Evolutionary conservation across 2,113 vertebrate species (phyloP).

Genomic region (Ctenomys sociabilis): DNA sequence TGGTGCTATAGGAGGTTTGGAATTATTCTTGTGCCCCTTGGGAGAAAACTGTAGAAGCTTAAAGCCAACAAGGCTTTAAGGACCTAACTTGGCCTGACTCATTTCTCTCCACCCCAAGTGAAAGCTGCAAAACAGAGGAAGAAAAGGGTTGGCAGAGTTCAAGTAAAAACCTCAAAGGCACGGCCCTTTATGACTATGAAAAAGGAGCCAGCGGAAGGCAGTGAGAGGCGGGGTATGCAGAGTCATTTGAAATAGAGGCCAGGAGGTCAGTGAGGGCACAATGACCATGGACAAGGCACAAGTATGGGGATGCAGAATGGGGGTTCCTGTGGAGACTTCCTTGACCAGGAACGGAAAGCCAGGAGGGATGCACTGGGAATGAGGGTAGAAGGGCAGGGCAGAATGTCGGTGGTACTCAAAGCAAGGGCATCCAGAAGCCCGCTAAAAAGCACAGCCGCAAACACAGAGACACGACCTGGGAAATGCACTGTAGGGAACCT

Average conservation of each 20-base stretch:
- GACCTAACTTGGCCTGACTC: too few species aligned
- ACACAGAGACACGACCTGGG: neutral
- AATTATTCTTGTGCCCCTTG: too few species aligned
- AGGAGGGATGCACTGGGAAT: fast-evolving
- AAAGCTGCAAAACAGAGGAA: neutral
- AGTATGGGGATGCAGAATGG: neutral
- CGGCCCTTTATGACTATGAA: neutral
- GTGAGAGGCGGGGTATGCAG: neutral
- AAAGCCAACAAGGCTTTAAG: neutral
- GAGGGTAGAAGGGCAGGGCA: neutral
- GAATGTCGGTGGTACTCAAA: neutral
- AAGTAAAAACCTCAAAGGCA: neutral
- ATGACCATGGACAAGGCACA: too few species aligned
- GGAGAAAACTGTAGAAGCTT: neutral
- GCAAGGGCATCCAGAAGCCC: neutral
- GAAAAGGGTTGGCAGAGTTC: neutral
- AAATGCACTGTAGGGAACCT: neutral
- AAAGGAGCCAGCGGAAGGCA: neutral
- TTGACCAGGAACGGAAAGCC: neutral
- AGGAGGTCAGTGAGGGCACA: too few species aligned
- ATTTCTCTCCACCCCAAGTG: neutral
- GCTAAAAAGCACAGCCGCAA: neutral
- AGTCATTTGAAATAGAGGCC: neutral
- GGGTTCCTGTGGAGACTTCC: neutral
- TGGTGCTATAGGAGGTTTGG: neutral